phyloP scores from a whole-genome alignment of 1,140 invertebrate genomes.

The Hylaeus volcanicus region DNA sequence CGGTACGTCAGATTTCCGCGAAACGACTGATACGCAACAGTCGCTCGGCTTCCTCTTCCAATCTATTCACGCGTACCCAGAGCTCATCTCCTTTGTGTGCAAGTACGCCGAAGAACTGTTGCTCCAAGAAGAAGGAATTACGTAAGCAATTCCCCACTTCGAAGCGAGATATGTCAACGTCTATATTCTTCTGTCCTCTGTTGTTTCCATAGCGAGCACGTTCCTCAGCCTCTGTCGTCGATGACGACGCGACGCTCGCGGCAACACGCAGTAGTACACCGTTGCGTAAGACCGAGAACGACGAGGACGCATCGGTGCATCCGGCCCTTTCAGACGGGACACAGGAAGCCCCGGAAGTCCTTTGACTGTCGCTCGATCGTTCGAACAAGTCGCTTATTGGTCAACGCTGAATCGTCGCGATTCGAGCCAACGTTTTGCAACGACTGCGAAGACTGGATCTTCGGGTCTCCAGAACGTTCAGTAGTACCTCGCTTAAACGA shows the following conservation, averaged over 20 bases:
- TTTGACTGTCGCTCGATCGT: slow-evolving; percentile 42
- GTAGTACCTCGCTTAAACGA: too few species aligned
- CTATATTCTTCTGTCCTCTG: slow-evolving; percentile 56
- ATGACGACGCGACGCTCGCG: slow-evolving; percentile 37
- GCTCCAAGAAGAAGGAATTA: slow-evolving; percentile 59
- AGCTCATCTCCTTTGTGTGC: not conserved
- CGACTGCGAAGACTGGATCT: too few species aligned
- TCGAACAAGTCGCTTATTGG: slow-evolving; percentile 14
- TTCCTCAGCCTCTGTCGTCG: slow-evolving; percentile 42
- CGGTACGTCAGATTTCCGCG: slow-evolving; percentile 57
- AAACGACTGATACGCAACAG: slow-evolving; percentile 54
- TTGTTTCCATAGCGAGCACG: slow-evolving; percentile 33
- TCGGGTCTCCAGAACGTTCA: too few species aligned
- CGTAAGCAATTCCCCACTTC: slow-evolving; percentile 53
- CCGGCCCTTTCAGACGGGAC: slow-evolving; percentile 56
- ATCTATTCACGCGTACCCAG: not conserved
- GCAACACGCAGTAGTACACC: slow-evolving; percentile 46
- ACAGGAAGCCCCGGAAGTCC: slow-evolving; percentile 62
- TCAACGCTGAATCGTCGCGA: not conserved
- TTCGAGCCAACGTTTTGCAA: not conserved
- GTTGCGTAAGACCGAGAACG: slow-evolving; percentile 56
- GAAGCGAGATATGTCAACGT: slow-evolving; percentile 24
- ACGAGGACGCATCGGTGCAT: slow-evolving; percentile 38
- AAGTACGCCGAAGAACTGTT: slow-evolving; percentile 1
- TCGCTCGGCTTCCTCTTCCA: slow-evolving; percentile 38